These are phyloP conservation scores for Parasteatoda tepidariorum DNA, from an alignment of 1,140 invertebrate species.

Conservation along the genomic window DNA sequence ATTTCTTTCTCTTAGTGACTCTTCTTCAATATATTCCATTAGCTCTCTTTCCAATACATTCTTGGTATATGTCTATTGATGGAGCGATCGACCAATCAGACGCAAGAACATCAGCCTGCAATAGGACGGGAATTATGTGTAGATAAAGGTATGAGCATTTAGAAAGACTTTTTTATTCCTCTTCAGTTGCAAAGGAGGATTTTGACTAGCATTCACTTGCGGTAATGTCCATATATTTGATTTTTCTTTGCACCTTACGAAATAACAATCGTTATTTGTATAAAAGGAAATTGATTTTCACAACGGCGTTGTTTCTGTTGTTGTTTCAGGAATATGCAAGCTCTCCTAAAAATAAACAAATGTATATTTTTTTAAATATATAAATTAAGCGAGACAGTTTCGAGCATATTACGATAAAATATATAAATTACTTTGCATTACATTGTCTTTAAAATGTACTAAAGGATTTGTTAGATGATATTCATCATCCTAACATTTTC, in stretches of 20 bases:
- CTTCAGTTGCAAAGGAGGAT: background rate
- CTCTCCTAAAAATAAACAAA: constrained; percentile 45
- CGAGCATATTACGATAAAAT: background rate
- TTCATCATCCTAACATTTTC: too few relatives aligned
- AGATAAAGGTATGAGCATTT: constrained; percentile 7
- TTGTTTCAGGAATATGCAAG: constrained; percentile 57
- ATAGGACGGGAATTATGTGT: background rate
- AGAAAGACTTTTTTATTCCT: background rate
- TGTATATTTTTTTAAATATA: too few relatives aligned
- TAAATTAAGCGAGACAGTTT: background rate
- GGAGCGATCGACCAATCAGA: background rate
- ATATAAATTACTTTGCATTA: background rate
- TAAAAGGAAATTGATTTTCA: constrained; percentile 18
- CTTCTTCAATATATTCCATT: background rate
- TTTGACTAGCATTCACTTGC: background rate
- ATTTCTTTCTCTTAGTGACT: background rate
- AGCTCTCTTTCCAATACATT: background rate
- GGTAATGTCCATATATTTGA: background rate
- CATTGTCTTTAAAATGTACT: background rate
- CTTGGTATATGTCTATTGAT: too few relatives aligned
- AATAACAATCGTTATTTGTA: background rate
- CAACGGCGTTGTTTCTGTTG: constrained; percentile 58
- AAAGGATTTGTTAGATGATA: too few relatives aligned
- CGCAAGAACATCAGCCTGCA: background rate
- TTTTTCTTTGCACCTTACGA: background rate